These are phyloP conservation scores for Acronicta leporina DNA, from an alignment of 2,888 invertebrate species.

Conservation along the genomic window DNA sequence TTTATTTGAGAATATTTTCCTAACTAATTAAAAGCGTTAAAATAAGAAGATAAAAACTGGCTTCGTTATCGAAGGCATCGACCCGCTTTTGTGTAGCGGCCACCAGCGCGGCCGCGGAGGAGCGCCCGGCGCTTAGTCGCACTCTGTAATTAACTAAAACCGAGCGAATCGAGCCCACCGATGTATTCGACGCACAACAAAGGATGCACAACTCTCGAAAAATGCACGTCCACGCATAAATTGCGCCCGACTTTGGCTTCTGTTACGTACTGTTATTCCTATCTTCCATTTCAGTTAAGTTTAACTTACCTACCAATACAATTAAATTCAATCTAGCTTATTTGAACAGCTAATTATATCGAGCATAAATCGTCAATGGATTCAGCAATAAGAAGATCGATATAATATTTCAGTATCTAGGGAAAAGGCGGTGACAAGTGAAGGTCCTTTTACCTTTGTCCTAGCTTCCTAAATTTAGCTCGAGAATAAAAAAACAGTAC, in stretches of 20 bases:
- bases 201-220: slow-evolving; percentile 72
- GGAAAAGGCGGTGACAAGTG: too few relatives aligned
- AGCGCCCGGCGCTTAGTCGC: slow-evolving; percentile 75
- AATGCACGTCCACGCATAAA: slow-evolving; percentile 72
- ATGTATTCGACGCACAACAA: slow-evolving; percentile 71
- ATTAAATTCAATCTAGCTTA: slow-evolving; percentile 14
- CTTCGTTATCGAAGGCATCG: slow-evolving; percentile 88
- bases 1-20: slow-evolving; percentile 89
- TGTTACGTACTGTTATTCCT: slow-evolving; percentile 52
- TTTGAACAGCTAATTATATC: background rate
- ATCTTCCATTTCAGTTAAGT: slow-evolving; percentile 41
- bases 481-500: too few relatives aligned
- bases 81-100: slow-evolving; percentile 86
- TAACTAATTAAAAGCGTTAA: slow-evolving; percentile 89
- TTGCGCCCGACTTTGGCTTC: slow-evolving; percentile 55
- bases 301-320: slow-evolving; percentile 37
- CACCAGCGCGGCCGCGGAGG: slow-evolving; percentile 72
- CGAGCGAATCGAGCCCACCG: slow-evolving; percentile 65
- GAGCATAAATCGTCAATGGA: too few relatives aligned
- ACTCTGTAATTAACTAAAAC: slow-evolving; percentile 87
- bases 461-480: too few relatives aligned
- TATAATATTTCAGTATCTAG: background rate
- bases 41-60: slow-evolving; percentile 87
- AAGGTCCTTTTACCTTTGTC: too few relatives aligned
- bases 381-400: too few relatives aligned